A percentile compares a stretch with the other conserved stretches of the same genome.
These are phyloP conservation scores for Drosophila lutescens DNA, from an alignment of 2,888 invertebrate species.

Conservation along the genomic window DNA sequence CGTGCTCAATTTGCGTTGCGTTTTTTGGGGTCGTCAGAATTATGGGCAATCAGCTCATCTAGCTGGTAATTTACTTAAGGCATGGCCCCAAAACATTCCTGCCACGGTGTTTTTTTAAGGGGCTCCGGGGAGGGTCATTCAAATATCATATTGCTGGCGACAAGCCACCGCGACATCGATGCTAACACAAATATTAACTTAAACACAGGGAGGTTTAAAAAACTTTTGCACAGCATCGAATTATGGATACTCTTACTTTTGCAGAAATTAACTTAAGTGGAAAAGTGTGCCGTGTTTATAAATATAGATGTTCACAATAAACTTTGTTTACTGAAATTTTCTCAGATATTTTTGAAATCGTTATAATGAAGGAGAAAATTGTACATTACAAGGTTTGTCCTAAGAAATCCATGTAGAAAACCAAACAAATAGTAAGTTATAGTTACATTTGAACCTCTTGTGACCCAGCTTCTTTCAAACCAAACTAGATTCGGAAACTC, in stretches of 20 bases:
- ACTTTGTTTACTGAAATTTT: too few species aligned
- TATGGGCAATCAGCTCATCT: constrained; percentile 66
- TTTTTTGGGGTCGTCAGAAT: constrained; percentile 64
- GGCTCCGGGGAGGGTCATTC: constrained; percentile 28
- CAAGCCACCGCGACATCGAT: constrained; percentile 47
- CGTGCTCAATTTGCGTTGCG: constrained; percentile 56
- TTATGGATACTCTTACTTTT: constrained; percentile 32
- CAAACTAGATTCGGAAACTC: not conserved
- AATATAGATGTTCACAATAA: not conserved
- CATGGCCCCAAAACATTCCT: constrained; percentile 30
- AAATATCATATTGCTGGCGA: constrained; percentile 55
- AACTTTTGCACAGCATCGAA: constrained; percentile 21
- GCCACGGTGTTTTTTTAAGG: constrained; percentile 14
- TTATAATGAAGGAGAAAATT: too few species aligned
- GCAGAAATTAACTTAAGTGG: not conserved
- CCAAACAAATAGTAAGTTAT: too few species aligned
- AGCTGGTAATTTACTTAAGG: constrained; percentile 55
- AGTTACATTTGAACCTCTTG: not conserved
- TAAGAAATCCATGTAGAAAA: too few species aligned
- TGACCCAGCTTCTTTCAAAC: not conserved
- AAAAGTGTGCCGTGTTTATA: not conserved
- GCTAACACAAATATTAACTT: constrained; percentile 56
- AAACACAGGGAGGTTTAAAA: constrained; percentile 11
- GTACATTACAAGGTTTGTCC: too few species aligned
- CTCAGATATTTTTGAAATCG: too few species aligned